Percentiles rank a stretch among this genome's conserved stretches.
Evolutionary conservation across 1,140 invertebrate species (phyloP).

Genomic region (Zaprionus inermis): DNA sequence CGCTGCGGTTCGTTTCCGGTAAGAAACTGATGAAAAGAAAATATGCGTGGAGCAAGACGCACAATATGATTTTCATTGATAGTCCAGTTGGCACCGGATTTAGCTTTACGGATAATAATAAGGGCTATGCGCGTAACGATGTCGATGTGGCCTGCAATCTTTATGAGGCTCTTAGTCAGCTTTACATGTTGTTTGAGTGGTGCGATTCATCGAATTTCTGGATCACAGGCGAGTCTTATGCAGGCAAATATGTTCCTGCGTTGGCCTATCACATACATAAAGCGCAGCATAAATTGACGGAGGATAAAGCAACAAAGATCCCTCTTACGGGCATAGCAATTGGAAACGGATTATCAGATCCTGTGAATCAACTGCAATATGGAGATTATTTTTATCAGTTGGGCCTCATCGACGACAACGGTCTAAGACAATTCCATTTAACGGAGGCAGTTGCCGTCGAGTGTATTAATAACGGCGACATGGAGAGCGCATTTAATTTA

Average conservation of each 20-base stretch:
- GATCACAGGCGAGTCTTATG: constrained; percentile 94
- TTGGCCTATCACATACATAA: constrained; percentile 89
- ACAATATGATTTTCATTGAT: constrained; percentile 92
- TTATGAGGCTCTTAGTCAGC: constrained; percentile 88
- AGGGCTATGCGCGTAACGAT: constrained; percentile 87
- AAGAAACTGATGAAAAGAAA: constrained; percentile 86
- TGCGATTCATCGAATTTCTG: constrained; percentile 88
- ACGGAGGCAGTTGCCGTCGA: constrained; percentile 86
- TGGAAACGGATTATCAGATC: constrained; percentile 93
- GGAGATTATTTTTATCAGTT: constrained; percentile 92
- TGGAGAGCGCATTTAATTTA: constrained; percentile 87
- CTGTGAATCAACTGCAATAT: constrained; percentile 90
- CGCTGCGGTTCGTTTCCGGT: constrained; percentile 87
- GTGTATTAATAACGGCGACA: constrained; percentile 87
- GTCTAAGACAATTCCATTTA: constrained; percentile 86
- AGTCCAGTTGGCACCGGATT: constrained; percentile 94
- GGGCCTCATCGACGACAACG: constrained; percentile 89
- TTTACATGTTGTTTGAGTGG: constrained; percentile 90
- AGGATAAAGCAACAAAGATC: constrained; percentile 83
- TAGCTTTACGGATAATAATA: constrained; percentile 88
- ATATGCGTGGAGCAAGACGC: constrained; percentile 89
- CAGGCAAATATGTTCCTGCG: constrained; percentile 92
- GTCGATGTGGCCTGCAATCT: constrained; percentile 88
- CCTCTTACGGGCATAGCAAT: constrained; percentile 90
- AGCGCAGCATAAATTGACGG: constrained; percentile 57